phyloP scores from a whole-genome alignment of 2,888 invertebrate genomes.

The Drosophila greeni region DNA sequence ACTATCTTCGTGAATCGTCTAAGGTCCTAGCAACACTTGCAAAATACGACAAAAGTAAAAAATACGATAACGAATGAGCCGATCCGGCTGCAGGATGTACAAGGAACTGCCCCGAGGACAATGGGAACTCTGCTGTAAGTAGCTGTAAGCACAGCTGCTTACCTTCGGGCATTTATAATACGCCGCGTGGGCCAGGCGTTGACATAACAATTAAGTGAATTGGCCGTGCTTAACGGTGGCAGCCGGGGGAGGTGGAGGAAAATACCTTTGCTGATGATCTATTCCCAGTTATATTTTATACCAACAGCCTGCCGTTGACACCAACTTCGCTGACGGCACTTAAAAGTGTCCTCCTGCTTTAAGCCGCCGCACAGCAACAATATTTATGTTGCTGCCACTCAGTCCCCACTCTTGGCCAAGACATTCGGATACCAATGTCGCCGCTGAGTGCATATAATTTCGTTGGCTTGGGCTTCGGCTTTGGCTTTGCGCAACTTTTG shows the following conservation, averaged over 20 bases:
- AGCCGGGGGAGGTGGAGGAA: neutral
- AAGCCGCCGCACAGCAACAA: slow-evolving; percentile 25
- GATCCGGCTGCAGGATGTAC: slow-evolving; percentile 14
- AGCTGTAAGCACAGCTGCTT: slow-evolving; percentile 46
- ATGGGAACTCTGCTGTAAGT: slow-evolving; percentile 31
- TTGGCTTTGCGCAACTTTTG: slow-evolving; percentile 56
- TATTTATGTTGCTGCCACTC: slow-evolving; percentile 33
- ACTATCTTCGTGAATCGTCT: too few relatives aligned
- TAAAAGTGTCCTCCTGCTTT: slow-evolving; percentile 4
- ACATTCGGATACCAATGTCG: slow-evolving; percentile 14
- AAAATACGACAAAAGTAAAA: slow-evolving; percentile 31
- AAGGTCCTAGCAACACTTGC: slow-evolving; percentile 38
- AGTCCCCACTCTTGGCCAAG: slow-evolving; percentile 8
- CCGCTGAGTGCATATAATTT: slow-evolving; percentile 59
- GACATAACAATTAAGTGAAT: slow-evolving; percentile 58
- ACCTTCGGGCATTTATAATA: slow-evolving; percentile 43
- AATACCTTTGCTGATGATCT: slow-evolving; percentile 36
- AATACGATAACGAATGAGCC: slow-evolving; percentile 52
- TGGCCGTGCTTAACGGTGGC: slow-evolving; percentile 26
- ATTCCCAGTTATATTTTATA: slow-evolving; percentile 41
- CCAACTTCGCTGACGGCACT: slow-evolving; percentile 5
- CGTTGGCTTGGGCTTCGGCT: slow-evolving; percentile 29
- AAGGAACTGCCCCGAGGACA: slow-evolving; percentile 20
- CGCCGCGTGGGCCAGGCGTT: slow-evolving; percentile 46
- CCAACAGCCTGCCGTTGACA: slow-evolving; percentile 36